Percentiles rank a stretch among this genome's conserved stretches.
Conservation (phyloP, 92 coral and sea anemone species). For the Scolanthus callimorphus region DNA sequence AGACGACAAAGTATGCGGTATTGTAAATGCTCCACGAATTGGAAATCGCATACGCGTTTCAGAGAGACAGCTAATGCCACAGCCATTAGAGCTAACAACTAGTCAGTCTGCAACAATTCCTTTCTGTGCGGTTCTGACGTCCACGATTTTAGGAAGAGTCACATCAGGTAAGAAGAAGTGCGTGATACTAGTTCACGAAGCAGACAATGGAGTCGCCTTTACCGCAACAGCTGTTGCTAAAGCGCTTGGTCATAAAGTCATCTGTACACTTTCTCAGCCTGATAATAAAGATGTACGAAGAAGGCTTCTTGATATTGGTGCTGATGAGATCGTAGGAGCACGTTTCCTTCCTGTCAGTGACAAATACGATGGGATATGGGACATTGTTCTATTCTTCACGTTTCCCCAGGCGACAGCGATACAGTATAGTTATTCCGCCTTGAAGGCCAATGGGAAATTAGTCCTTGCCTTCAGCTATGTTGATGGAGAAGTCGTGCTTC, state of each 20-base stretch:
- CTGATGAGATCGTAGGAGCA: neutral
- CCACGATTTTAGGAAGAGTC: constrained; percentile 8
- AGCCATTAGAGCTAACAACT: constrained; percentile 12
- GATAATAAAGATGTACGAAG: neutral
- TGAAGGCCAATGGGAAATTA: constrained; percentile 44
- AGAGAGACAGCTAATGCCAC: neutral
- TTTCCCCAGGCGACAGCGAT: constrained; percentile 20
- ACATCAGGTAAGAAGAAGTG: neutral
- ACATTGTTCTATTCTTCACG: constrained; percentile 39
- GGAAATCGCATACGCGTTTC: constrained; percentile 6
- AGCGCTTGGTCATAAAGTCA: constrained; percentile 5
- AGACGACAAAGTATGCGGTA: constrained; percentile 18
- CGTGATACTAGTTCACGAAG: constrained; percentile 20
- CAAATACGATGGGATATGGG: constrained; percentile 3
- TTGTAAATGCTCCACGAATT: neutral
- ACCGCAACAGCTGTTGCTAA: constrained; percentile 13
- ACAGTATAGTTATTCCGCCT: constrained; percentile 20
- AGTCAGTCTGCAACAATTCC: constrained; percentile 26
- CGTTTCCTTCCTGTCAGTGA: neutral
- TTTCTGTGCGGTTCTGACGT: constrained; percentile 13
- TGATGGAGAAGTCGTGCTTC: constrained; percentile 16
- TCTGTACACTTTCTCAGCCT: constrained; percentile 4
- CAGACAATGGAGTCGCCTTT: constrained; percentile 10
- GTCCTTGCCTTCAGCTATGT: constrained; percentile 19
- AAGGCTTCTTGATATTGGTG: neutral